Conservation (phyloP, 2,113 vertebrate genomes). For the Bambusicola thoracicus region DNA sequence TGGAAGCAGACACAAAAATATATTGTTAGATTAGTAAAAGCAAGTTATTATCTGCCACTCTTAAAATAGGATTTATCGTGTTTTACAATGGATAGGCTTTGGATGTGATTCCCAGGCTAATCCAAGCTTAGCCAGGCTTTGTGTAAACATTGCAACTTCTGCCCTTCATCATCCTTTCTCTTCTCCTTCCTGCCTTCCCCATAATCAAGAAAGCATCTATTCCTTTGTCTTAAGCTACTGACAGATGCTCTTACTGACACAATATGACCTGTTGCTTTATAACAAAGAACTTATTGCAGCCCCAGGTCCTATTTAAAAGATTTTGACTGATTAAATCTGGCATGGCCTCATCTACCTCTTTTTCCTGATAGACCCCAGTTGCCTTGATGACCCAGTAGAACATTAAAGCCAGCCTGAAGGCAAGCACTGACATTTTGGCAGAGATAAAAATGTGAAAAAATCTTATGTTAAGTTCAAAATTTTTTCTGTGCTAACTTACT, state of each 20-base stretch:
- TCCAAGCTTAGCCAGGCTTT: neutral
- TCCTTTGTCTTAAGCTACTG: constrained; percentile 12
- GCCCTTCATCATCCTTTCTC: neutral
- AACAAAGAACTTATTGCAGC: constrained; percentile 44
- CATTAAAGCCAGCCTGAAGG: constrained; percentile 58
- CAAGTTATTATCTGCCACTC: neutral
- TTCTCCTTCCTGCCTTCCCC: neutral
- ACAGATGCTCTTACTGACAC: constrained; percentile 32
- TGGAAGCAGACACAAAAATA: neutral
- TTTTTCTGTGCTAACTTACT: neutral
- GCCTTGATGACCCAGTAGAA: constrained; percentile 53
- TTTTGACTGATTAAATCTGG: constrained; percentile 41
- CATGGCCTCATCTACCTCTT: constrained; percentile 24
- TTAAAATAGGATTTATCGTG: neutral
- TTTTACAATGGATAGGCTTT: neutral
- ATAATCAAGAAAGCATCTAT: neutral
- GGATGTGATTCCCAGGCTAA: neutral
- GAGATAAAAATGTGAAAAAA: neutral
- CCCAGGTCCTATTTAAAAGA: constrained; percentile 34
- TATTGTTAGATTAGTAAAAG: neutral
- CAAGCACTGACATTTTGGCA: constrained; percentile 63
- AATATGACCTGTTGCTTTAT: constrained; percentile 42
- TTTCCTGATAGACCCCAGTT: constrained; percentile 24
- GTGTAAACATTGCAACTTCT: neutral
- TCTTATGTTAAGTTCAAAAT: neutral